A percentile compares a stretch with the other conserved stretches of the same genome.
Conservation (phyloP, 2,113 vertebrate species). For the Brevimyrus niger region DNA sequence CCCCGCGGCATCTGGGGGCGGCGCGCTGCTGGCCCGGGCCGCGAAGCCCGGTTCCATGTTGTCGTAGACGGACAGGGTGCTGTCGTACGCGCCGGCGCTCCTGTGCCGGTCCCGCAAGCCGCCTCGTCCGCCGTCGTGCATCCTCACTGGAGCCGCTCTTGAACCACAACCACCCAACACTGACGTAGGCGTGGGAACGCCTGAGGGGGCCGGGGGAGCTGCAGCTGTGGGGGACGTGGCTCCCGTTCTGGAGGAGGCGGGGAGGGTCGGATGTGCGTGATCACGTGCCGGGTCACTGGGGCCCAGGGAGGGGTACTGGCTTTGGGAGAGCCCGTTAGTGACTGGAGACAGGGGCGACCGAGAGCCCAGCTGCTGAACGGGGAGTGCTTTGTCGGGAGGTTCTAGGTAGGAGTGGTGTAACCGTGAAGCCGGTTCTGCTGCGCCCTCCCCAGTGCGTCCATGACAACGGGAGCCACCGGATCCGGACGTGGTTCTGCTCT, state of each 20-base stretch:
- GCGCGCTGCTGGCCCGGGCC: neutral
- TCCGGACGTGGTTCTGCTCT: neutral
- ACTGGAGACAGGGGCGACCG: neutral
- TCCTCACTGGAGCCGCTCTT: constrained; percentile 26
- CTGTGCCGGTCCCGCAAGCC: constrained; percentile 9
- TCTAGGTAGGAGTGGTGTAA: constrained; percentile 30
- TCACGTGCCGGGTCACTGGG: constrained; percentile 47
- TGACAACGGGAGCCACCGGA: neutral
- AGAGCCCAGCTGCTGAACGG: neutral
- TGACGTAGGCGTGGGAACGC: constrained; percentile 20
- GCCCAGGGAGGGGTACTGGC: constrained; percentile 37
- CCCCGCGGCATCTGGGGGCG: constrained; percentile 14
- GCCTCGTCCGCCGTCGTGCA: constrained; percentile 13
- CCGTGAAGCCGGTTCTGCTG: neutral
- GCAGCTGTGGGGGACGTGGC: constrained; percentile 38
- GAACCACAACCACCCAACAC: constrained; percentile 47
- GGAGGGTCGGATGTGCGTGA: constrained; percentile 21
- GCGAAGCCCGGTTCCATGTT: constrained; percentile 21
- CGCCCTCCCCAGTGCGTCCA: neutral
- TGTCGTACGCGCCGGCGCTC: constrained; percentile 43
- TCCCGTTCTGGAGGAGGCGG: neutral
- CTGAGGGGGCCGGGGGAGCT: constrained; percentile 28
- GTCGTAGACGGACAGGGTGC: constrained; percentile 50
- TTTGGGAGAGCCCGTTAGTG: neutral
- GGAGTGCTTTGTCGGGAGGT: constrained; percentile 25